Evolutionary conservation across 92 coral and sea anemone genomes (phyloP).

Genomic region (Epizoanthus illoricatus): DNA sequence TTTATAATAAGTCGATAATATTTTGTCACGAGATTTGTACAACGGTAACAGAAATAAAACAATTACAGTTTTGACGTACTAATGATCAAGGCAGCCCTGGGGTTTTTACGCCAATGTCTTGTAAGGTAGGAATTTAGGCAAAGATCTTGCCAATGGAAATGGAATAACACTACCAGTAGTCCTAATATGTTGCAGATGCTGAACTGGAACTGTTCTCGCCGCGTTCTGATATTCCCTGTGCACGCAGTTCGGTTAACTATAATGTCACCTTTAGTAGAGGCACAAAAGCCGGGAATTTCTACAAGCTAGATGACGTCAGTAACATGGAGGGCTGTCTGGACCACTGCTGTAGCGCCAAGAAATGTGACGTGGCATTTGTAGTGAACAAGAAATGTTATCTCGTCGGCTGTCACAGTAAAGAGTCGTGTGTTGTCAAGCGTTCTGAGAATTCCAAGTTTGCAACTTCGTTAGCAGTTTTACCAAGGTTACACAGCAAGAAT

Average conservation of each 20-base stretch:
- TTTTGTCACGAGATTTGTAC: too few relatives aligned
- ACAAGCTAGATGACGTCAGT: conserved; percentile 64
- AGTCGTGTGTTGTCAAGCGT: conserved; percentile 82
- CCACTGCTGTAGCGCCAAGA: conserved; percentile 81
- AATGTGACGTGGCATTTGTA: conserved; percentile 94
- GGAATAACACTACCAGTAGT: neutral
- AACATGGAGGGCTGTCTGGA: conserved; percentile 79
- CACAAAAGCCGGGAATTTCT: conserved; percentile 85
- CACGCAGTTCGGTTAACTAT: conserved; percentile 84
- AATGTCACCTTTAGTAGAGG: conserved; percentile 85
- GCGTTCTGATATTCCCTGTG: conserved; percentile 53
- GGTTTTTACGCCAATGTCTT: neutral
- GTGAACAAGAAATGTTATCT: conserved; percentile 84
- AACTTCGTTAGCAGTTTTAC: conserved; percentile 83
- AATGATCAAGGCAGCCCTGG: too few relatives aligned
- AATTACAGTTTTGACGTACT: too few relatives aligned
- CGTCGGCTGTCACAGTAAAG: conserved; percentile 77
- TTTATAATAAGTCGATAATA: too few relatives aligned
- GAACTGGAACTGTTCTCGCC: conserved; percentile 35
- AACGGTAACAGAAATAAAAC: too few relatives aligned
- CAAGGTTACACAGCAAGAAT: conserved; percentile 46
- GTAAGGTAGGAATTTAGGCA: neutral
- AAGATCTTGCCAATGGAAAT: too few relatives aligned
- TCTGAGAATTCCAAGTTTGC: conserved; percentile 74
- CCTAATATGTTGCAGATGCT: neutral